A percentile compares a stretch with the other conserved stretches of the same genome.
phyloP scores from a whole-genome alignment of 2,113 vertebrate species.

The Martes martes region DNA sequence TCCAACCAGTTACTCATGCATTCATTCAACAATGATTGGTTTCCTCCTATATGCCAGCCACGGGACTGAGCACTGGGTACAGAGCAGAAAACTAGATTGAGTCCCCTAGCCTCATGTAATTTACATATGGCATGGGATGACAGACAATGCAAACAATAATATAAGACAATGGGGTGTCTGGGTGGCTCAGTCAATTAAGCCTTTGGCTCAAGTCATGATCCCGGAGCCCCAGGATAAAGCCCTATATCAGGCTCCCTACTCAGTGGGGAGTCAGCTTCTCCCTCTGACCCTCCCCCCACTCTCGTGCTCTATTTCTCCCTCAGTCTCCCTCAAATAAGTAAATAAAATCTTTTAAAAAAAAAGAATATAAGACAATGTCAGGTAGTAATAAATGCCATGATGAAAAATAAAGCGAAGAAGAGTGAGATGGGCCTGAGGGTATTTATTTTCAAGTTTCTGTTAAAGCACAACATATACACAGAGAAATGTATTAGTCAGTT shows the following conservation, averaged over 20 bases:
- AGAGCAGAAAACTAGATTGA: constrained; percentile 25
- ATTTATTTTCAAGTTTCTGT: background rate
- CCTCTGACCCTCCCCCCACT: background rate
- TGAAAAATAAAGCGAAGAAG: background rate
- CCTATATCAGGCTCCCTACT: background rate
- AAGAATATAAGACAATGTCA: background rate
- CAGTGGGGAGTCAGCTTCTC: background rate
- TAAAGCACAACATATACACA: background rate
- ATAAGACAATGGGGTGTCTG: background rate
- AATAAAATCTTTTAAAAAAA: background rate
- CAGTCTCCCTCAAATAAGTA: background rate
- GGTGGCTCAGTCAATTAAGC: background rate
- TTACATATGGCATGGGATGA: background rate
- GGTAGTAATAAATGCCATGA: background rate
- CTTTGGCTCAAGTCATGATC: background rate
- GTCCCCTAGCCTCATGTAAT: background rate
- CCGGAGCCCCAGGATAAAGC: background rate
- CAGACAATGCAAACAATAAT: background rate
- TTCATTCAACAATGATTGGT: background rate
- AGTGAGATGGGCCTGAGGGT: background rate
- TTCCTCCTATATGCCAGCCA: background rate
- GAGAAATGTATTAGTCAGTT: background rate
- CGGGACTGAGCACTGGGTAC: background rate
- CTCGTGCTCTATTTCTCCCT: background rate
- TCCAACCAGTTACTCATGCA: background rate